Evolutionary conservation across 2,113 vertebrate genomes (phyloP), one percentile per base, ranked within the genome.

Genomic region (Candoia aspera): DNA sequence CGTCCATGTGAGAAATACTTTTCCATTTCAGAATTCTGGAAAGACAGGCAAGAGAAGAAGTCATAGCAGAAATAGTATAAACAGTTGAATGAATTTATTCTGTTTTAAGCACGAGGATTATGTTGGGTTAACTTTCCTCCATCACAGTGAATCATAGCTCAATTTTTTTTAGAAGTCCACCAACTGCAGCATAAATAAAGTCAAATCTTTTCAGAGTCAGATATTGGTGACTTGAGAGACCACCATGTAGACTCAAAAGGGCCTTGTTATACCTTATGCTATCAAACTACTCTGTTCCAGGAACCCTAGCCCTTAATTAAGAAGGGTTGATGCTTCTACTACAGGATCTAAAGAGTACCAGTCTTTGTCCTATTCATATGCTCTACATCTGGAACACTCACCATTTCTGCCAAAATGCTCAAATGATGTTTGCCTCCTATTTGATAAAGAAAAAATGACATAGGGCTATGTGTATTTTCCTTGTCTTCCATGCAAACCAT

Each of bases 71-170:
- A 29, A 42, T 42, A 23, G 4, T 53, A 85, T 37, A 79, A 79
- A 79, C 73, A 79, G 73, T 79, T 19, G 33, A 79, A 79, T 79
- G 6, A 79, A 79, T 79, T 42, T 42, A 21, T n/a, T 79, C 33
- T 0, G 2, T 90, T 55, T 68, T 19, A 87, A 0, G 24, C 84
- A 90, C 92, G 88, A 60, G 2, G 19, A 17, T 95, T 93, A 96
- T 93, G 94, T 95, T 21, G 95, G 86, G 10, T n/a, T 68, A 90
- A 62, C 21, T 87, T 62, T 24, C 33, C 91, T 88, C 86, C 8
- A 79, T 21, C 1, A 57, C 46, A 58, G 4, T 49, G 29, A 86
- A 90, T 49, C 42, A 62, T 64, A 64, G 9, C 59, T 93, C 92
- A 93, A 83, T 1, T 29, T 0, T 42, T 54, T 92, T 68, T 88